phyloP scores from a whole-genome alignment of 2,888 invertebrate genomes.

The Coleophora deauratella region DNA sequence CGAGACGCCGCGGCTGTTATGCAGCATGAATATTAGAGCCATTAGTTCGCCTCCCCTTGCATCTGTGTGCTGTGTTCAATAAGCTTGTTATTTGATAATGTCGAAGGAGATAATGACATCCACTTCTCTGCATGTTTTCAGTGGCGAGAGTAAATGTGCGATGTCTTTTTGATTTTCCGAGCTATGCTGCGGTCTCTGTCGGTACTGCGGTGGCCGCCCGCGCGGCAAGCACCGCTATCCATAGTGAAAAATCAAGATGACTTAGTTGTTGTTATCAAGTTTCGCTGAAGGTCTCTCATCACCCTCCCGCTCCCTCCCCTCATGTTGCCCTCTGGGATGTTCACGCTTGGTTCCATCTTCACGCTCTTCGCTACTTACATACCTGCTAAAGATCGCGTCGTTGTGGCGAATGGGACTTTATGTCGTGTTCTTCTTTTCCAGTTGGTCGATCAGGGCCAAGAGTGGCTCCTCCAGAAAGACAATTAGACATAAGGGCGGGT shows the following conservation, averaged over 20 bases:
- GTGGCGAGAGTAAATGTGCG: constrained; percentile 59
- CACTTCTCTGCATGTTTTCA: constrained; percentile 60
- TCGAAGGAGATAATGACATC: constrained; percentile 35
- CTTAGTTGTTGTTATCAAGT: constrained; percentile 41
- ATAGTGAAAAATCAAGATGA: constrained; percentile 65
- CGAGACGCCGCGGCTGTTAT: constrained; percentile 29
- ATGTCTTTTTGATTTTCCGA: constrained; percentile 68
- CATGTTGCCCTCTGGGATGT: constrained; percentile 58
- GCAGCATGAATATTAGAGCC: constrained; percentile 57
- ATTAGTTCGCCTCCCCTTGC: constrained; percentile 55
- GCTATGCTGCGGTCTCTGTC: constrained; percentile 48
- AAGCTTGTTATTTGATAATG: constrained; percentile 42
- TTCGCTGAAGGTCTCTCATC: constrained; percentile 73
- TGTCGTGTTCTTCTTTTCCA: constrained; percentile 74
- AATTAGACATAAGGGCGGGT: constrained; percentile 69
- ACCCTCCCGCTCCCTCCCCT: constrained; percentile 33
- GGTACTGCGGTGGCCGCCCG: constrained; percentile 28
- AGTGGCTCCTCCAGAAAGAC: constrained; percentile 74
- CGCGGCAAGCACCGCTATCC: constrained; percentile 47
- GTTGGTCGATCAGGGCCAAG: constrained; percentile 75
- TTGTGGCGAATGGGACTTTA: constrained; percentile 69
- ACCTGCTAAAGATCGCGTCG: constrained; percentile 44
- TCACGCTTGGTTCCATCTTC: constrained; percentile 68
- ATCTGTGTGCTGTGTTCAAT: constrained; percentile 60
- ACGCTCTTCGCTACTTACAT: constrained; percentile 69